Percentiles rank a stretch among this genome's conserved stretches.
Evolutionary conservation across 2,888 invertebrate species (phyloP).

Genomic region (Cerastis rubricosa): DNA sequence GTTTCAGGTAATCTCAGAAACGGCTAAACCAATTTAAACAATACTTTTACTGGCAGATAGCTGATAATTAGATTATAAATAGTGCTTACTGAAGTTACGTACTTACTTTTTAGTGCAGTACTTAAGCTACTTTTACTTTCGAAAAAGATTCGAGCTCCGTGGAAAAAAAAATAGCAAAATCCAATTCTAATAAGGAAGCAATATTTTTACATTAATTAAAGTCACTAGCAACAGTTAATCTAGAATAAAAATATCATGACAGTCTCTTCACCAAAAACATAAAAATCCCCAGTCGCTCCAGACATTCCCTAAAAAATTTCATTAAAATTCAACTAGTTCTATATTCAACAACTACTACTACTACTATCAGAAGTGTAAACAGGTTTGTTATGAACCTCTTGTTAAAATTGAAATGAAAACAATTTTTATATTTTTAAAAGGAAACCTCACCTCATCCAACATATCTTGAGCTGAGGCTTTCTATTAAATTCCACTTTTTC

Average conservation of each 20-base stretch:
- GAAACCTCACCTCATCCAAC: constrained; percentile 66
- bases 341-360: constrained; percentile 54
- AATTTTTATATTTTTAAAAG: constrained; percentile 78
- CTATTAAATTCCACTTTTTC: constrained; percentile 64
- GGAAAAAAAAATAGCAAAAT: no score
- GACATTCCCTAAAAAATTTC: constrained; percentile 15
- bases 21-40: no score
- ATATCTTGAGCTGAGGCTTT: constrained; percentile 65
- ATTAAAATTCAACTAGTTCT: constrained; percentile 43
- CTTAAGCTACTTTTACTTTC: no score
- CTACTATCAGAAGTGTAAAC: constrained; percentile 68
- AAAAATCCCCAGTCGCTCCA: not conserved
- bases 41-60: no score
- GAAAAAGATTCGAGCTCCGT: no score
- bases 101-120: no score
- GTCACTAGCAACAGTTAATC: no score
- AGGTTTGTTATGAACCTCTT: constrained; percentile 72
- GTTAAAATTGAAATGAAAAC: constrained; percentile 75
- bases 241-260: not conserved
- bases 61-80: no score
- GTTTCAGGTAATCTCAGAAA: no score
- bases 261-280: not conserved
- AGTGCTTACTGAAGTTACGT: no score
- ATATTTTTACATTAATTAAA: no score
- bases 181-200: no score